Percentiles rank a stretch among this genome's conserved stretches.
Conservation (phyloP, 2,797 vertebrate genomes). For the Hypotaenidia philippensis region DNA sequence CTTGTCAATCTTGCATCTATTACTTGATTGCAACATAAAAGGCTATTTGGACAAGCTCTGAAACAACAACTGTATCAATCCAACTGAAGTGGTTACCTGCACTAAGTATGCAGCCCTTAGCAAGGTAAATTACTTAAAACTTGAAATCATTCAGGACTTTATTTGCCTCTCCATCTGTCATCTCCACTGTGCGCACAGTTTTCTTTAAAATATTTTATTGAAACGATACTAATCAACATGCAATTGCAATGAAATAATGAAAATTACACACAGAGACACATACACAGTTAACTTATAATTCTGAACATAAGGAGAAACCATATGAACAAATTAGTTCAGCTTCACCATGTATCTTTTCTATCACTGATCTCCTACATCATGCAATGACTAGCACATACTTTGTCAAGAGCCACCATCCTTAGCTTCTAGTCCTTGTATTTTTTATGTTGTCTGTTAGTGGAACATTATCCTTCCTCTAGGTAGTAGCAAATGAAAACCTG, state of each 20-base stretch:
- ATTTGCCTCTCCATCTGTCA: conserved; percentile 63
- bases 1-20: conserved; percentile 90
- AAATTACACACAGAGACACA: not conserved
- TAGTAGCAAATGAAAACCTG: not conserved
- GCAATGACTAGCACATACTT: not conserved
- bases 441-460: not conserved
- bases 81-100: conserved; percentile 76
- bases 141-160: conserved; percentile 61
- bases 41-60: conserved; percentile 83
- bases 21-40: conserved; percentile 85
- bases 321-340: not conserved
- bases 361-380: not conserved
- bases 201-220: conserved; percentile 24
- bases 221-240: conserved; percentile 3
- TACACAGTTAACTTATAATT: not conserved
- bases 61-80: conserved; percentile 83
- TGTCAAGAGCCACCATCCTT: not conserved
- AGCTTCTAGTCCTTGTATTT: not conserved
- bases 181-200: not conserved
- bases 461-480: not conserved
- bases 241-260: not conserved
- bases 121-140: conserved; percentile 70
- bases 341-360: not conserved
- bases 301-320: not conserved
- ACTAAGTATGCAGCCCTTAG: conserved; percentile 71